Conservation (phyloP, 2,888 invertebrate genomes). For the Cremastinae sp. region DNA sequence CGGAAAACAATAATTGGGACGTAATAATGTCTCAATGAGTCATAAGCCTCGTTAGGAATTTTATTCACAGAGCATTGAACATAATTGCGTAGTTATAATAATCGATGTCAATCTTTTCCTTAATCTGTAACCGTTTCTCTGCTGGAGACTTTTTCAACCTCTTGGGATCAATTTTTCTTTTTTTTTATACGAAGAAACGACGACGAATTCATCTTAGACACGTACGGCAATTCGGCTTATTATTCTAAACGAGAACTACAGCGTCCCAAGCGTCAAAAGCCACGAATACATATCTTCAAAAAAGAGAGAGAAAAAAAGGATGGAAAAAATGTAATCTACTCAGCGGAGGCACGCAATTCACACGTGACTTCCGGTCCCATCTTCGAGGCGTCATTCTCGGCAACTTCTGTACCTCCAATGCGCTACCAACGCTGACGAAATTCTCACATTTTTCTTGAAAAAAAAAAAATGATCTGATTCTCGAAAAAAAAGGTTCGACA, state of each 20-base stretch:
- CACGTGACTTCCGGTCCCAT: slow-evolving; percentile 76
- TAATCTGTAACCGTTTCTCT: too few relatives aligned
- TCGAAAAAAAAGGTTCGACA: neutral
- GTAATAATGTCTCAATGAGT: neutral
- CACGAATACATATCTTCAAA: slow-evolving; percentile 18
- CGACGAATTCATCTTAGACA: slow-evolving; percentile 21
- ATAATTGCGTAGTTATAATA: too few relatives aligned
- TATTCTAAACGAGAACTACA: slow-evolving; percentile 54
- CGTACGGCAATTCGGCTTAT: slow-evolving; percentile 46
- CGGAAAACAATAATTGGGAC: too few relatives aligned
- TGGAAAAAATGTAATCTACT: slow-evolving; percentile 63
- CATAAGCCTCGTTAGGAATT: too few relatives aligned
- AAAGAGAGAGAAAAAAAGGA: slow-evolving; percentile 18
- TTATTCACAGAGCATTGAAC: too few relatives aligned
- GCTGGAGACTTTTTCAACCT: slow-evolving; percentile 18
- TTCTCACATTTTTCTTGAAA: too few relatives aligned
- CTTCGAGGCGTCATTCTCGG: slow-evolving; percentile 49
- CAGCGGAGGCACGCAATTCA: slow-evolving; percentile 71
- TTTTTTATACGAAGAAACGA: slow-evolving; percentile 14
- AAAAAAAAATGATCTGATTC: neutral
- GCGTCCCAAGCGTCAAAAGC: slow-evolving; percentile 29
- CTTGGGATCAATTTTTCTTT: slow-evolving; percentile 4
- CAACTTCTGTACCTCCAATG: neutral
- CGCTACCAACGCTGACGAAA: neutral
- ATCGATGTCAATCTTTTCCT: too few relatives aligned